Evolutionary conservation across 2,888 invertebrate species (phyloP).

Genomic region (Caenorhabditis japonica): DNA sequence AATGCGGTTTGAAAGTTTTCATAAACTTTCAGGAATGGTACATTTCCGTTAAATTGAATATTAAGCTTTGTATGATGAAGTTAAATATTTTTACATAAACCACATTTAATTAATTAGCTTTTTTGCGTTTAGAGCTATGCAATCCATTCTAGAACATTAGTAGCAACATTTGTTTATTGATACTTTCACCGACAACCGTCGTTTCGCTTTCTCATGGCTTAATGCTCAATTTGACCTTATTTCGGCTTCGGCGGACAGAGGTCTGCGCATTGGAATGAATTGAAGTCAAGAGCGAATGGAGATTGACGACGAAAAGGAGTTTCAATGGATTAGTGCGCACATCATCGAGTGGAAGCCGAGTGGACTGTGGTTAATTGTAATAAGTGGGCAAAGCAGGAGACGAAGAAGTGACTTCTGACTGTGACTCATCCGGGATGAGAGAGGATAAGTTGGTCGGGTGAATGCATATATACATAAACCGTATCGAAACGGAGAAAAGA

Average conservation of each 20-base stretch:
- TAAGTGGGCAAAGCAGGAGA: constrained; percentile 10
- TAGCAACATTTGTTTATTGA: too few species aligned
- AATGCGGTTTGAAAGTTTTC: too few species aligned
- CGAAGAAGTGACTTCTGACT: too few species aligned
- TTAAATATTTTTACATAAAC: too few species aligned
- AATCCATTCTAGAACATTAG: too few species aligned
- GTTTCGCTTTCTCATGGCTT: constrained; percentile 7
- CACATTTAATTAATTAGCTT: too few species aligned
- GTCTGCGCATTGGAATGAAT: constrained; percentile 5
- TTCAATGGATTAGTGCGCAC: constrained; percentile 23
- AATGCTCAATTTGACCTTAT: constrained; percentile 37
- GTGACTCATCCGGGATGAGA: constrained; percentile 7
- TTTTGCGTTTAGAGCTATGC: too few species aligned
- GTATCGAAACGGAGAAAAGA: constrained; percentile 12
- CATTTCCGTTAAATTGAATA: too few species aligned
- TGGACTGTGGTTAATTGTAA: constrained; percentile 20
- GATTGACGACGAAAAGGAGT: constrained; percentile 29
- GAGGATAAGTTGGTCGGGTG: not conserved
- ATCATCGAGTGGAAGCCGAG: constrained; percentile 9
- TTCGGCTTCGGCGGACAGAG: not conserved
- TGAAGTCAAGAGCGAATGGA: constrained; percentile 29
- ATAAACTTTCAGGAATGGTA: too few species aligned
- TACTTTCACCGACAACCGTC: too few species aligned
- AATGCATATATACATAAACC: constrained; percentile 1
- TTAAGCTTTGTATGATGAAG: too few species aligned